Evolutionary conservation across 2,797 vertebrate species (phyloP), one percentile per base, ranked within the genome.

Genomic region (Sparidentex hasta): DNA sequence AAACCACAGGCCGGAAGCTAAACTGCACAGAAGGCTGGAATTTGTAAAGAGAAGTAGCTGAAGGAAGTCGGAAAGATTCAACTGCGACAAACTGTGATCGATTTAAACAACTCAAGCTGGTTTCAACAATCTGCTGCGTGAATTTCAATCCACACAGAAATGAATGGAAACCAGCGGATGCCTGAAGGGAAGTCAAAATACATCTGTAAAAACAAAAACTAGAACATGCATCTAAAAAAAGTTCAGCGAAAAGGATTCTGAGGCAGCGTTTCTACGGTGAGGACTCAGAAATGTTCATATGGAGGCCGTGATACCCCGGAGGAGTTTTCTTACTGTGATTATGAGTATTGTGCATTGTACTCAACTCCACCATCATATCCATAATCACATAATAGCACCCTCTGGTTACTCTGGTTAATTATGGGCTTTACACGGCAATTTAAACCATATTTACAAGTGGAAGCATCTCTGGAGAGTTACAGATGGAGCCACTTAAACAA

Each of bases 361-460:
- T 78, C 44, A 20, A 44, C 29, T 65, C 38, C 41, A 5, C 7
- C 61, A 33, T 41, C 63, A 67, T 21, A 50, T 70, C 47, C 55
- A 79, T 56, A 79, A 85, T 50, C 62, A 78, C 78, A 70, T 69
- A 82, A 76, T 61, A 46, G 51, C 71, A n/a, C 3, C 21, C 23
- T 73, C 25, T 8, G 48, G 52, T 64, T 86, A 71, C 23, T 73
- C 25, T 8, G 48, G 52, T 64, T 86, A 71, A 85, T 83, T 77
- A 80, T 48, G 46, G n/a, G 48, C 41, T 81, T 86, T 67, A 29
- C 48, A 58, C 54, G 29, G 65, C 6, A 44, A 52, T 83, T 85
- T 62, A 73, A 2, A 78, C 41, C 17, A 33, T 65, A 76, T 84
- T 84, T 78, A 72, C 33, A 69, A 71, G 65, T 27, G 21, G 56